A percentile compares a stretch with the other conserved stretches of the same genome.
Evolutionary conservation across 2,888 invertebrate species (phyloP).

Genomic region (Chironomus tentans): DNA sequence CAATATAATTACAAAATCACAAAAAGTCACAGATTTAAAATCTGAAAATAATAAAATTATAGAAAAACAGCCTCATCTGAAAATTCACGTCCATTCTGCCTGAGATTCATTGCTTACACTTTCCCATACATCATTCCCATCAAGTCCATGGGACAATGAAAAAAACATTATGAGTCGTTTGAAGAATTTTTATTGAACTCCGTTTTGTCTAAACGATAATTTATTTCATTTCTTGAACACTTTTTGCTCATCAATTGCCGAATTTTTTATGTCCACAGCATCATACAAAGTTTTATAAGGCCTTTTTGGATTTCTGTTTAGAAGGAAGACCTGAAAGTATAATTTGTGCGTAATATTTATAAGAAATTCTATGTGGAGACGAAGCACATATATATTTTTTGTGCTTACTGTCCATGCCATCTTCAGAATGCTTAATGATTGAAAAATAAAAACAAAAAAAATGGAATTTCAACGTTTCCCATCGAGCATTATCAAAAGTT

Average conservation of each 20-base stretch:
- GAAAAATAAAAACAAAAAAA: background rate
- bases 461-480: background rate
- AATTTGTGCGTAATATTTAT: slow-evolving; percentile 4
- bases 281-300: background rate
- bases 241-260: background rate
- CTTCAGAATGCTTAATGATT: background rate
- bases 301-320: background rate
- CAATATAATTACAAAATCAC: no score
- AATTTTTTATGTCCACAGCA: background rate
- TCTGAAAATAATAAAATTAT: no score
- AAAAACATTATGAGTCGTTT: background rate
- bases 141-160: no score
- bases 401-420: background rate
- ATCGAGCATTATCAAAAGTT: background rate
- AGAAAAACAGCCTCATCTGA: no score
- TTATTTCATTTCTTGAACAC: background rate
- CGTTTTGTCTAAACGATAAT: background rate
- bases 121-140: background rate
- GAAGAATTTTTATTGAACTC: background rate
- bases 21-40: no score
- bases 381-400: background rate
- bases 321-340: background rate
- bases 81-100: background rate
- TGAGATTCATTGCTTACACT: background rate
- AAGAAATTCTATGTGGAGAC: background rate